phyloP scores from a whole-genome alignment of 2,888 invertebrate genomes.

The Drosophila rellima region DNA sequence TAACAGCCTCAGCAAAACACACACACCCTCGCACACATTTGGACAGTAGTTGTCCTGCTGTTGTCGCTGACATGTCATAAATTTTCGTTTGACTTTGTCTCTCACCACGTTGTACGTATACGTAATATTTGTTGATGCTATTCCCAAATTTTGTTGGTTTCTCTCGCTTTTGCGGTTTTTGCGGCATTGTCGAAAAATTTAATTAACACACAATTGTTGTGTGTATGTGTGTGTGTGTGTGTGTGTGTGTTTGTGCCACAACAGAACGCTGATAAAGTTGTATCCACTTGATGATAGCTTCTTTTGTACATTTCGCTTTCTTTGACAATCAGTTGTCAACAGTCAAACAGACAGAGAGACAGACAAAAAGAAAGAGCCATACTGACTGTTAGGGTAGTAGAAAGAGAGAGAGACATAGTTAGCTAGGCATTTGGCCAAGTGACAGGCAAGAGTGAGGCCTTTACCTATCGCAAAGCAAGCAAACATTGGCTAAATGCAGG shows the following conservation, averaged over 20 bases:
- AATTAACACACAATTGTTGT: slow-evolving; percentile 70
- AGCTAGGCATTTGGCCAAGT: neutral
- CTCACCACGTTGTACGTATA: slow-evolving; percentile 24
- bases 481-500: slow-evolving; percentile 31
- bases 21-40: slow-evolving; percentile 5
- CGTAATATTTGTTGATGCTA: slow-evolving; percentile 49
- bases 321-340: slow-evolving; percentile 54
- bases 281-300: slow-evolving; percentile 37
- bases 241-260: slow-evolving; percentile 25
- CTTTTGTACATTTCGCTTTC: slow-evolving; percentile 29
- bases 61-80: slow-evolving; percentile 66
- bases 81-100: slow-evolving; percentile 62
- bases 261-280: slow-evolving; percentile 50
- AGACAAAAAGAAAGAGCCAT: neutral
- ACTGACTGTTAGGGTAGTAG: neutral
- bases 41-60: slow-evolving; percentile 27
- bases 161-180: slow-evolving; percentile 28
- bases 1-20: slow-evolving; percentile 32
- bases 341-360: neutral
- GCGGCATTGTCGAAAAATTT: slow-evolving; percentile 59
- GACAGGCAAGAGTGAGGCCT: neutral
- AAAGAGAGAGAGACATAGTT: neutral
- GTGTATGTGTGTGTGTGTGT: neutral
- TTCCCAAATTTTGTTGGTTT: slow-evolving; percentile 23
- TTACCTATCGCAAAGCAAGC: slow-evolving; percentile 49